Evolutionary conservation across 2,113 vertebrate genomes (phyloP).

Genomic region (Cryptomyrus ogoouensis): DNA sequence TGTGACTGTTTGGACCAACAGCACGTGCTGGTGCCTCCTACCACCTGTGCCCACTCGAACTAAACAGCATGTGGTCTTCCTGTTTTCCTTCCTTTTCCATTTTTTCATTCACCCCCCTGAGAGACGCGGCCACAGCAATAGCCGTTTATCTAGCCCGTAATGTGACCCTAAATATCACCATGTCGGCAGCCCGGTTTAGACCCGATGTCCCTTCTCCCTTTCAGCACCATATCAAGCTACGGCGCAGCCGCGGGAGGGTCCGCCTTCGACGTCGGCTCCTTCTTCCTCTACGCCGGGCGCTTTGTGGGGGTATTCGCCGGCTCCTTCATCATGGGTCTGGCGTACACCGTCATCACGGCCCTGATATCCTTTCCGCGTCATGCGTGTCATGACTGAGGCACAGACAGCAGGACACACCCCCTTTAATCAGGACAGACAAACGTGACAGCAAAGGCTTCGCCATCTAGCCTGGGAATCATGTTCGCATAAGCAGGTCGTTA

Average conservation of each 20-base stretch:
- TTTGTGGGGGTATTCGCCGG: conserved; percentile 71
- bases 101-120: neutral
- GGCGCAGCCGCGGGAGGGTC: conserved; percentile 65
- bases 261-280: conserved; percentile 55
- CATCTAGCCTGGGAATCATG: conserved; percentile 24
- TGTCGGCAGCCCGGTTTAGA: neutral
- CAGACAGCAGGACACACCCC: neutral
- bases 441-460: neutral
- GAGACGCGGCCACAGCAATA: neutral
- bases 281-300: conserved; percentile 69
- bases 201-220: neutral
- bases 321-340: conserved; percentile 71
- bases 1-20: neutral
- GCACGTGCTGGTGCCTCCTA: neutral
- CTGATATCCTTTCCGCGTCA: conserved; percentile 74
- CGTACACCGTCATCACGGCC: conserved; percentile 70
- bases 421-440: neutral
- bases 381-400: conserved; percentile 2
- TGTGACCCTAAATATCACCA: neutral
- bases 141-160: neutral
- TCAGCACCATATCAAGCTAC: conserved; percentile 72
- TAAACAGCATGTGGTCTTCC: neutral
- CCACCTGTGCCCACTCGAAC: neutral
- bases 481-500: conserved; percentile 38
- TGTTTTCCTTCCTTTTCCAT: neutral